Evolutionary conservation across 2,797 vertebrate species (phyloP).

Genomic region (Triplophysa bombifrons): DNA sequence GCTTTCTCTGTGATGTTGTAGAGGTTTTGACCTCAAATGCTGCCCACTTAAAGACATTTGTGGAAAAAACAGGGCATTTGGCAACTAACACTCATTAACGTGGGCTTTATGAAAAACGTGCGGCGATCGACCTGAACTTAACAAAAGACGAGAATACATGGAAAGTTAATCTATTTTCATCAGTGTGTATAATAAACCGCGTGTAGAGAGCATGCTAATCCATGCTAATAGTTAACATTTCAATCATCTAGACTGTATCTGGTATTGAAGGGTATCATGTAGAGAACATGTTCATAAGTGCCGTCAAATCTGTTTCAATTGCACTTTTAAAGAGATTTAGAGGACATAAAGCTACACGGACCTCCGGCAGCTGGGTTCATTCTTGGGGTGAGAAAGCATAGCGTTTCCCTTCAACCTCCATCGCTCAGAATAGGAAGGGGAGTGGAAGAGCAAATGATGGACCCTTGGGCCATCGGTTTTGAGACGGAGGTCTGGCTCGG

Average conservation of each 20-base stretch:
- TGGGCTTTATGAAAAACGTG: not conserved
- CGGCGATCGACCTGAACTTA: conserved; percentile 18
- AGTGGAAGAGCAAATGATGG: conserved; percentile 27
- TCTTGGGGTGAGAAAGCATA: conserved; percentile 41
- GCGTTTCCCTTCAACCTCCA: conserved; percentile 40
- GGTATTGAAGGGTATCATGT: no score
- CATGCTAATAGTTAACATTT: no score
- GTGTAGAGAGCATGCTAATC: not conserved
- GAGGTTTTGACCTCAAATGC: conserved; percentile 17
- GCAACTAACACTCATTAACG: conserved; percentile 17
- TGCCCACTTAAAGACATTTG: conserved; percentile 11
- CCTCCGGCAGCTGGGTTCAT: conserved; percentile 21
- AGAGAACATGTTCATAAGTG: conserved; percentile 24
- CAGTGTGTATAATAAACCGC: no score
- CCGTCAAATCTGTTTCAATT: conserved; percentile 2
- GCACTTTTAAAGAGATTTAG: conserved; percentile 29
- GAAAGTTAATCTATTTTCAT: conserved; percentile 3
- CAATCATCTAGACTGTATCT: not conserved
- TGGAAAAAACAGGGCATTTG: not conserved
- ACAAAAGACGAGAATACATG: not conserved
- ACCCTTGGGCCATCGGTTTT: conserved; percentile 35
- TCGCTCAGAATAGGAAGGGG: conserved; percentile 32
- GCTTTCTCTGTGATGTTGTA: not conserved
- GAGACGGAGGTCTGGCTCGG: conserved; percentile 27
- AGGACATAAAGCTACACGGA: conserved; percentile 19